phyloP scores from a whole-genome alignment of 2,888 invertebrate species.

The Eulithis prunata region DNA sequence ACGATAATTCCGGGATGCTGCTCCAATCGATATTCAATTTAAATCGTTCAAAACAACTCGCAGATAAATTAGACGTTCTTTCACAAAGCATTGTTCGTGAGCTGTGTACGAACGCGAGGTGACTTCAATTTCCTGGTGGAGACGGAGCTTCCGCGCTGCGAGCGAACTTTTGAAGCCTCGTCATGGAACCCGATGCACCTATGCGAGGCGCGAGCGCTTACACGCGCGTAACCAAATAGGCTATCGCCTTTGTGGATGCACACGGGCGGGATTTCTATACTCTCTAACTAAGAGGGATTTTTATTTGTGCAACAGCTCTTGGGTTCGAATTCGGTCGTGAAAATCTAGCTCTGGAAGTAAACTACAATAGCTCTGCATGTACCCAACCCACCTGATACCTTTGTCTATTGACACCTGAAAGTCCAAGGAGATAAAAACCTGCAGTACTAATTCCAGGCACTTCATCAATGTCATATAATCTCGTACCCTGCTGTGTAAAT shows the following conservation, averaged over 20 bases:
- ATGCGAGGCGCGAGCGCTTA: slow-evolving; percentile 55
- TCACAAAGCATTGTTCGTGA: slow-evolving; percentile 79
- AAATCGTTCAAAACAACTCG: slow-evolving; percentile 73
- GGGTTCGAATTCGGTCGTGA: too few species aligned
- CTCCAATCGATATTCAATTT: slow-evolving; percentile 79
- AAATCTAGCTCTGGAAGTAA: too few species aligned
- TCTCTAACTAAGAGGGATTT: neutral
- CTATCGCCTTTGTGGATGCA: slow-evolving; percentile 55
- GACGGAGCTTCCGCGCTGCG: slow-evolving; percentile 59
- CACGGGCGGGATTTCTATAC: slow-evolving; percentile 36
- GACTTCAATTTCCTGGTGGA: slow-evolving; percentile 82
- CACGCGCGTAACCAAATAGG: slow-evolving; percentile 71
- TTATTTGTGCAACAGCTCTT: too few species aligned
- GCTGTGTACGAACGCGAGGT: slow-evolving; percentile 59
- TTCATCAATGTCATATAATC: too few species aligned
- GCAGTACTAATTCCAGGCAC: too few species aligned
- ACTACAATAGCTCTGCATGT: too few species aligned
- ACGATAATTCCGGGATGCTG: slow-evolving; percentile 46
- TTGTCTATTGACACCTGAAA: too few species aligned
- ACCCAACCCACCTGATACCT: too few species aligned
- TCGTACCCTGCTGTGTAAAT: too few species aligned
- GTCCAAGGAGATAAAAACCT: too few species aligned
- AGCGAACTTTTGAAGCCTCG: slow-evolving; percentile 74
- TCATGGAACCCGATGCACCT: slow-evolving; percentile 75
- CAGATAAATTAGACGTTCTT: slow-evolving; percentile 82